phyloP scores from a whole-genome alignment of 2,797 vertebrate genomes.

The Sciaenops ocellatus region DNA sequence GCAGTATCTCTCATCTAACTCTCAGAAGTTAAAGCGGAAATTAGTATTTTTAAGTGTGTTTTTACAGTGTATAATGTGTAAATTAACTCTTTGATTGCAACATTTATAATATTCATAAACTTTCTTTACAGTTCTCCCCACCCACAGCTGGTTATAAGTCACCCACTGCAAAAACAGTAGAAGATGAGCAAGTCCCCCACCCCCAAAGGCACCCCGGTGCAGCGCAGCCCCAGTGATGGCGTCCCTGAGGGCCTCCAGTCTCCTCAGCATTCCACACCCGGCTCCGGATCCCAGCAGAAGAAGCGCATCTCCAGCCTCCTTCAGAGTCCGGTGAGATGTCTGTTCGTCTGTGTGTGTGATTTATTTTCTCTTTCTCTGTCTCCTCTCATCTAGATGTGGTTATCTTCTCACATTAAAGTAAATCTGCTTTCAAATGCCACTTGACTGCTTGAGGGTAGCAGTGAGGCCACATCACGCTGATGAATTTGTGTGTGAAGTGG shows the following conservation, averaged over 20 bases:
- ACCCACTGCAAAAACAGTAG: conserved; percentile 40
- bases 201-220: conserved; percentile 86
- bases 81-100: background rate
- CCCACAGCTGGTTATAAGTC: conserved; percentile 44
- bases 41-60: background rate
- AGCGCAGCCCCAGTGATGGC: conserved; percentile 87
- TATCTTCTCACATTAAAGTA: conserved; percentile 65
- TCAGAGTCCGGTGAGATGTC: conserved; percentile 91
- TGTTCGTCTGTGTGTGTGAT: background rate
- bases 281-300: conserved; percentile 90
- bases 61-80: background rate
- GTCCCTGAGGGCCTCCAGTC: conserved; percentile 85
- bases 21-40: background rate
- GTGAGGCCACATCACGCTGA: conserved; percentile 2
- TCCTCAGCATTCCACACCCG: conserved; percentile 86
- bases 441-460: conserved; percentile 46
- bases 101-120: background rate
- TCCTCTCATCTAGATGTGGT: conserved; percentile 65
- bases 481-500: conserved; percentile 2
- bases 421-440: conserved; percentile 71
- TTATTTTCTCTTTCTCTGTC: conserved; percentile 7
- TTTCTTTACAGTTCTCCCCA: conserved; percentile 45
- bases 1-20: conserved; percentile 3
- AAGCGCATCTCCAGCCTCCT: conserved; percentile 94
- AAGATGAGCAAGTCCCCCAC: conserved; percentile 90